Percentiles rank a stretch among this genome's conserved stretches.
These are phyloP conservation scores for Lucifuga dentata DNA, from an alignment of 2,113 vertebrate genomes.

Conservation along the genomic window DNA sequence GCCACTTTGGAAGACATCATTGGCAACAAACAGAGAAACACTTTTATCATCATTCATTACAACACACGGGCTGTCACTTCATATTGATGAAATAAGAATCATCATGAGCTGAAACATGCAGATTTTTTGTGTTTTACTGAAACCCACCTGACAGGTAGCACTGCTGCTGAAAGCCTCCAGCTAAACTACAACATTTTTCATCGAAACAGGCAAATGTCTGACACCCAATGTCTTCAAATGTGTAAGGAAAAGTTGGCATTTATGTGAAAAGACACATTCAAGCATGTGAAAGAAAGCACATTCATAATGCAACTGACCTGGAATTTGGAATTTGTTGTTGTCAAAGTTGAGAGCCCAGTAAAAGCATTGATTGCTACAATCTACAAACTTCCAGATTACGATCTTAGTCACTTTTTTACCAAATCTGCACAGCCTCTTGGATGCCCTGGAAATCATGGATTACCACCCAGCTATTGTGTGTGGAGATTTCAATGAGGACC, in stretches of 20 bases:
- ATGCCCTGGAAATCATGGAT: constrained; percentile 1
- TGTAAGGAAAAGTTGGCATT: too few species aligned
- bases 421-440: constrained; percentile 9
- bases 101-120: too few species aligned
- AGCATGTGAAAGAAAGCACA: too few species aligned
- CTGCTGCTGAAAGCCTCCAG: too few species aligned
- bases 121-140: constrained; percentile 17
- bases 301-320: constrained; percentile 15
- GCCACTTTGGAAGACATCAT: background rate
- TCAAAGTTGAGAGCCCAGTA: constrained; percentile 7
- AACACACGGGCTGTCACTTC: constrained; percentile 27
- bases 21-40: background rate
- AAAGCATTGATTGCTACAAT: constrained; percentile 12
- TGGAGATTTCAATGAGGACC: too few species aligned
- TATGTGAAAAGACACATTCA: too few species aligned
- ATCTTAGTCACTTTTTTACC: background rate
- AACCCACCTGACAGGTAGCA: constrained; percentile 29
- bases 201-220: too few species aligned
- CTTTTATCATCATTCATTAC: constrained; percentile 29
- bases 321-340: constrained; percentile 11
- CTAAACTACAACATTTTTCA: too few species aligned
- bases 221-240: too few species aligned
- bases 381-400: constrained; percentile 26
- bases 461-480: too few species aligned
- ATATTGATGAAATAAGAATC: constrained; percentile 30